Base-by-base conservation (phyloP, 1,140 invertebrate species). In the Drosophila repleta region DNA sequence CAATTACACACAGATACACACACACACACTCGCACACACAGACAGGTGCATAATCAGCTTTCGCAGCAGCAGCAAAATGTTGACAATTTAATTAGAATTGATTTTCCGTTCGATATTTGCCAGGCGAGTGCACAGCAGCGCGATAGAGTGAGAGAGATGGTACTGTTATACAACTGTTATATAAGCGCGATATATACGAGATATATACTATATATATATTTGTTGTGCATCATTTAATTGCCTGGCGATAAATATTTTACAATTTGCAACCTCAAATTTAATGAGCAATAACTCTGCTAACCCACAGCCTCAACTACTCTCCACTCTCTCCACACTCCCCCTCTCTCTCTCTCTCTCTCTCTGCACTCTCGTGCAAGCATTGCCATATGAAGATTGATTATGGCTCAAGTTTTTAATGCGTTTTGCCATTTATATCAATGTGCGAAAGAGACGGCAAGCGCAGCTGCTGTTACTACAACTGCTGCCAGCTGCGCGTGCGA, bases 11-110 rank as follows among this genome's bases (percentile, higher is more conserved):
- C 41, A 68, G 29, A 29, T 29, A 29, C 29, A 6, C 8, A 72
- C n/a, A 32, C 51, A 41, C 4, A 52, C 64, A 56, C 26, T 56
- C 53, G 52, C 58, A 55, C 37, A 39, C 46, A 55, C 35, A 52
- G 21, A 61, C 53, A 67, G 53, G 79, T 61, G 70, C 76, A 79
- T 84, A 84, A 84, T 84, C 73, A 80, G 76, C 76, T 83, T 76
- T 79, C 57, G 46, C 56, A 70, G 32, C 32, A 63, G 60, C 64
- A 35, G 58, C 51, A 77, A 77, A 78, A 68, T 72, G 77, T 77
- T 78, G 80, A 81, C 80, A 90, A 89, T 89, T 90, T 89, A 90
- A 89, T 89, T 89, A 89, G 80, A 90, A 89, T 89, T 89, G 85
- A 89, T 90, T 89, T 89, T 90, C 68, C 68, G 85, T 81, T 89